Conservation (phyloP, 2,113 vertebrate genomes). For the Taxidea taxus region DNA sequence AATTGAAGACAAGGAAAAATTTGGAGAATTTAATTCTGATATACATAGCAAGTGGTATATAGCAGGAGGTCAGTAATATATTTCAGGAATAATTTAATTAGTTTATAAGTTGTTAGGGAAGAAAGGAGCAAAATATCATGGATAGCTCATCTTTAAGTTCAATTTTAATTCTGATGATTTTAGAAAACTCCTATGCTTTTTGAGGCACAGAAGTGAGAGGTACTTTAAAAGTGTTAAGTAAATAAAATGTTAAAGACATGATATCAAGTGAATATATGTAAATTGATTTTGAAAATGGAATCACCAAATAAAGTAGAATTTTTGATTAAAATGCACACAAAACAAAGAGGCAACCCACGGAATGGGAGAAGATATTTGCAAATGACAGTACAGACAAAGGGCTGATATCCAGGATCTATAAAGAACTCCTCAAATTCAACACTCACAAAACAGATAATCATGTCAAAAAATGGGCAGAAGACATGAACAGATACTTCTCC, state of each 20-base stretch:
- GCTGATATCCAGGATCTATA: too few species aligned
- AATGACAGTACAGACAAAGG: too few species aligned
- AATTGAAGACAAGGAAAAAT: background rate
- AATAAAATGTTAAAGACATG: background rate
- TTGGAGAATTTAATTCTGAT: background rate
- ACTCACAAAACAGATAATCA: too few species aligned
- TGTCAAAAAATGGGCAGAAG: too few species aligned
- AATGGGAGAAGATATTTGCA: too few species aligned
- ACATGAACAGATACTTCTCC: too few species aligned
- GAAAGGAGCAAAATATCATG: background rate
- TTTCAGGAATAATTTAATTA: background rate
- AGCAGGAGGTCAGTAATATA: background rate
- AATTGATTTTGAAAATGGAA: background rate
- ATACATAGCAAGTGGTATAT: background rate
- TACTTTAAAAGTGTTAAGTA: background rate
- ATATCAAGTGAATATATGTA: background rate
- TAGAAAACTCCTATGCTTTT: background rate
- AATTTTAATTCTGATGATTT: constrained; percentile 21
- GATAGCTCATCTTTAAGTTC: background rate
- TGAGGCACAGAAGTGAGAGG: background rate
- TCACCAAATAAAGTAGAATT: background rate
- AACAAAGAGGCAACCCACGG: too few species aligned
- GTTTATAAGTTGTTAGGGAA: background rate
- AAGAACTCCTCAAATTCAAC: too few species aligned
- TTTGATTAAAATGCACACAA: background rate